Percentiles rank a stretch among this genome's conserved stretches.
Conservation (phyloP, 2,797 vertebrate genomes). For the Lutjanus argentimaculatus region DNA sequence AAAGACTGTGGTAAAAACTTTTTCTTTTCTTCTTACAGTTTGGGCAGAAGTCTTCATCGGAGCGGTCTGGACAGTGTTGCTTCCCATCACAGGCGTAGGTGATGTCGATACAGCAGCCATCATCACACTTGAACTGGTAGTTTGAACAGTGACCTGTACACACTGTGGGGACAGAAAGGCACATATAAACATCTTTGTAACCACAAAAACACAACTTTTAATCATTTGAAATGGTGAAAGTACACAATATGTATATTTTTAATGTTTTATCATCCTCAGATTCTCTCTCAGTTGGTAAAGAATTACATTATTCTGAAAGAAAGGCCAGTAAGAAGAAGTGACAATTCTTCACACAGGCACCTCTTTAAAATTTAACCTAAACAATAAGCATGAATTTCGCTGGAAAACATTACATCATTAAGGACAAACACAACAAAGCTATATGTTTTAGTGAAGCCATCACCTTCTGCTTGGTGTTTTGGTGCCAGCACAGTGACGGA, state of each 20-base stretch:
- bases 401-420: not conserved
- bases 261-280: not conserved
- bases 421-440: not conserved
- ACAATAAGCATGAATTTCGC: not conserved
- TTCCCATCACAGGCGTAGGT: conserved; percentile 93
- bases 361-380: not conserved
- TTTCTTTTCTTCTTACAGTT: conserved; percentile 85
- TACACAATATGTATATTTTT: not conserved
- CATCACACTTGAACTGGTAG: conserved; percentile 96
- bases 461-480: conserved; percentile 89
- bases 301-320: too few relatives aligned
- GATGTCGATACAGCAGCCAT: conserved; percentile 97
- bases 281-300: not conserved
- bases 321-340: not conserved
- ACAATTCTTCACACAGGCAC: not conserved
- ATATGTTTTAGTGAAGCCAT: not conserved
- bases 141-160: conserved; percentile 91
- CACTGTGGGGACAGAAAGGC: conserved; percentile 77
- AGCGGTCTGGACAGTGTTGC: conserved; percentile 94
- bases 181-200: not conserved
- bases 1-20: not conserved
- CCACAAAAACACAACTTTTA: not conserved
- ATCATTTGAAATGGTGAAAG: not conserved
- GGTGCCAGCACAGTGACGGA: conserved; percentile 91
- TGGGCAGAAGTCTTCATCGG: conserved; percentile 96